These are phyloP conservation scores for Torymus tubicola DNA, from an alignment of 2,888 invertebrate genomes.

Conservation along the genomic window DNA sequence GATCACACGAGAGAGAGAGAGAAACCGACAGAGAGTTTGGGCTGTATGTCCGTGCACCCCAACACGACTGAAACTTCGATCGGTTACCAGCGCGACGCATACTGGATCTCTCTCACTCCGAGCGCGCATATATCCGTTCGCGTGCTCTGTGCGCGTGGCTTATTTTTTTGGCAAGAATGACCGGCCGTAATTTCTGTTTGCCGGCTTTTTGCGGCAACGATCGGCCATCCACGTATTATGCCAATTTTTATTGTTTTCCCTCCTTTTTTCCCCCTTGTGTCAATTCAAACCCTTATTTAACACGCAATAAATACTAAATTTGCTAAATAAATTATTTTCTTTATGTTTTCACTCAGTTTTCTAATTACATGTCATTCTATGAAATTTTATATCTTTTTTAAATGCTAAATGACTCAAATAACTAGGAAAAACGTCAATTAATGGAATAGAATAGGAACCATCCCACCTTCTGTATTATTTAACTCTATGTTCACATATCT, in stretches of 20 bases:
- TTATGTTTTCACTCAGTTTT: no score
- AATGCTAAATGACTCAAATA: no score
- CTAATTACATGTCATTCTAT: no score
- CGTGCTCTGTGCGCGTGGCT: neutral
- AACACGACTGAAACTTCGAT: constrained; percentile 48
- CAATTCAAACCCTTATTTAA: no score
- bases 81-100: constrained; percentile 55
- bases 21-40: neutral
- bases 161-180: constrained; percentile 18
- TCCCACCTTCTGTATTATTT: neutral
- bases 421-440: neutral
- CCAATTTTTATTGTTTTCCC: no score
- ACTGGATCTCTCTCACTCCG: constrained; percentile 42
- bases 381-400: no score
- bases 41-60: constrained; percentile 20
- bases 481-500: no score
- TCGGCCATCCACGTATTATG: no score
- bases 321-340: no score
- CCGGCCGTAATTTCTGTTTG: constrained; percentile 19
- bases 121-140: neutral
- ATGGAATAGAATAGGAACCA: neutral
- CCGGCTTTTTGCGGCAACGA: neutral
- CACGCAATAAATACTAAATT: no score
- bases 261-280: no score
- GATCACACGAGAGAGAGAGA: constrained; percentile 37